Percentiles rank a stretch among this genome's conserved stretches.
Evolutionary conservation across 1,140 invertebrate species (phyloP).

Genomic region (Ceratina calcarata): DNA sequence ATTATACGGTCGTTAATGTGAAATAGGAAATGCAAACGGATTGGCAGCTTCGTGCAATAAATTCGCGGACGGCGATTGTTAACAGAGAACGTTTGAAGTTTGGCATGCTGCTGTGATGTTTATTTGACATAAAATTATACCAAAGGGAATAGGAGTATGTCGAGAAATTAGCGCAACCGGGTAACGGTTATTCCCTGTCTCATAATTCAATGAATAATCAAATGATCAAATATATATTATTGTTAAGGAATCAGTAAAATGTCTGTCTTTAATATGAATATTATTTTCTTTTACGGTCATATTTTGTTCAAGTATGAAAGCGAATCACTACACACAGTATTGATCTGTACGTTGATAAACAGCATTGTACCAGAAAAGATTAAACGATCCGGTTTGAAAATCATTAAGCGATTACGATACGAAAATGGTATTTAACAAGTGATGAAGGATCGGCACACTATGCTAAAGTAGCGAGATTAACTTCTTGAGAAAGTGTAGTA

Average conservation of each 20-base stretch:
- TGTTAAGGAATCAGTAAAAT: not conserved
- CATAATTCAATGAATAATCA: too few species aligned
- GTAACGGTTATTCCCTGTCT: not conserved
- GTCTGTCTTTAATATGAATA: not conserved
- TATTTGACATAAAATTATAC: not conserved
- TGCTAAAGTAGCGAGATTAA: not conserved
- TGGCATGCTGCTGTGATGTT: not conserved
- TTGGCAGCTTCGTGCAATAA: slow-evolving; percentile 29
- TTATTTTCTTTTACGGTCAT: not conserved
- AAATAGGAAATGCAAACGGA: slow-evolving; percentile 31
- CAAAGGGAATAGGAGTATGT: too few species aligned
- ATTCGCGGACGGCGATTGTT: slow-evolving; percentile 2
- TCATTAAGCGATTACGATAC: not conserved
- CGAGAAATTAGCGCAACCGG: not conserved
- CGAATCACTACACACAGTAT: not conserved
- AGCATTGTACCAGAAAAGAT: not conserved
- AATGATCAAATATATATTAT: too few species aligned
- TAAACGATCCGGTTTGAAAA: not conserved
- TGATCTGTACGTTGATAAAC: not conserved
- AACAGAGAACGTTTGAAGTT: slow-evolving; percentile 10
- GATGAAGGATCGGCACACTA: not conserved
- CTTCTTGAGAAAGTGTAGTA: not conserved
- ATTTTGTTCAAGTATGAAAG: too few species aligned
- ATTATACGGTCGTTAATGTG: slow-evolving; percentile 27
- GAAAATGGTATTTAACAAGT: not conserved